These are phyloP conservation scores for Archips crataeganus DNA, from an alignment of 2,888 invertebrate genomes.

Conservation along the genomic window DNA sequence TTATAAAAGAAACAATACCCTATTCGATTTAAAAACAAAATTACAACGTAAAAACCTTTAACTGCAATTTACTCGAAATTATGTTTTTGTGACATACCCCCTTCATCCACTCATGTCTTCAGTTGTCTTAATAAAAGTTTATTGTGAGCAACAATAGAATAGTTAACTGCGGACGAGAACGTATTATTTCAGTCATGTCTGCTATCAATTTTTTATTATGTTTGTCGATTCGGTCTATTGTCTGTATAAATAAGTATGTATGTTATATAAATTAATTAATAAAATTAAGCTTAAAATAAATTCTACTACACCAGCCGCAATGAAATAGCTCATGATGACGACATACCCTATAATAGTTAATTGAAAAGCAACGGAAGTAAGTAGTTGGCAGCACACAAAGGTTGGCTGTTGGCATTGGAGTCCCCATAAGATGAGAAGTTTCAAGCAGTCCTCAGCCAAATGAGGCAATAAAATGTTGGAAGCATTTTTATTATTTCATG, in stretches of 20 bases:
- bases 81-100: no score
- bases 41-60: no score
- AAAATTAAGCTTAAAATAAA: background rate
- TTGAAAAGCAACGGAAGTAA: slow-evolving; percentile 54
- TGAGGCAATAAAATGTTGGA: slow-evolving; percentile 58
- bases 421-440: slow-evolving; percentile 56
- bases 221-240: background rate
- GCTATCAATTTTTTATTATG: background rate
- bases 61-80: no score
- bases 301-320: background rate
- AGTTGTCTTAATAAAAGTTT: background rate
- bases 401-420: slow-evolving; percentile 62
- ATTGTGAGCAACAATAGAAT: background rate
- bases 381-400: slow-evolving; percentile 62
- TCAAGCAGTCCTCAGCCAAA: slow-evolving; percentile 61
- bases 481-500: slow-evolving; percentile 20
- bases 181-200: background rate
- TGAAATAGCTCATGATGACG: background rate
- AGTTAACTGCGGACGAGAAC: background rate
- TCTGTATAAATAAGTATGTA: background rate
- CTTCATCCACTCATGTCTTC: no score
- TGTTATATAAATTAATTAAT: no score
- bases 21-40: no score
- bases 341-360: slow-evolving; percentile 26
- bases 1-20: no score